Percentiles rank a stretch among this genome's conserved stretches.
phyloP scores from a whole-genome alignment of 2,113 vertebrate species.

The Thryonomys swinderianus region DNA sequence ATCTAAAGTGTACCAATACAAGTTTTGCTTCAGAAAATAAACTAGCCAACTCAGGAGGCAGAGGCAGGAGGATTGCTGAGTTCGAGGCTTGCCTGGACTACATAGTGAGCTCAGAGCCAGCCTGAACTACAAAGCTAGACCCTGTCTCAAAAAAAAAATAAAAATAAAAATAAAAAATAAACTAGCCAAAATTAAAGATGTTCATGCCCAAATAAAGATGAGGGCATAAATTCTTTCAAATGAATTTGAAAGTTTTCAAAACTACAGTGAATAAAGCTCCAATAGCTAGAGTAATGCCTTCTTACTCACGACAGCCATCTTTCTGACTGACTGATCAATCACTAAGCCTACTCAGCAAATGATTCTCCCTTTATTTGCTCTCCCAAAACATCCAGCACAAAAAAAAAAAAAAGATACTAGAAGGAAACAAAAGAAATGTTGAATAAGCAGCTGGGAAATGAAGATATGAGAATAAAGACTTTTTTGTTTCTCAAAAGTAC shows the following conservation, averaged over 20 bases:
- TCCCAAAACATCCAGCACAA: not conserved
- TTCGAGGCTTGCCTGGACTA: too few species aligned
- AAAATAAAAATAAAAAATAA: too few species aligned
- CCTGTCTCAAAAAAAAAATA: too few species aligned
- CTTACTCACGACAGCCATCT: not conserved
- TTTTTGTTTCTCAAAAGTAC: conserved; percentile 13
- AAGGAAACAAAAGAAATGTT: not conserved
- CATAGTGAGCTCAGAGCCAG: too few species aligned
- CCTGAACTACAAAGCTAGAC: too few species aligned
- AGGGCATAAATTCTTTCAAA: not conserved
- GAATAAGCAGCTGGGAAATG: not conserved
- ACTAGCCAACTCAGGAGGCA: too few species aligned
- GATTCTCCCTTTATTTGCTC: not conserved
- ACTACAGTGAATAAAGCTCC: not conserved
- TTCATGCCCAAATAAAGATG: not conserved
- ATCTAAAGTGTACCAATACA: too few species aligned
- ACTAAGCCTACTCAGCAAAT: not conserved
- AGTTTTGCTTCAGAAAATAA: too few species aligned
- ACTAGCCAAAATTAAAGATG: conserved; percentile 2
- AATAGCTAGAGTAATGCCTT: conserved; percentile 15
- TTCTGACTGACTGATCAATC: conserved; percentile 4
- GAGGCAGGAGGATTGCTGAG: too few species aligned
- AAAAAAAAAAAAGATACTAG: not conserved
- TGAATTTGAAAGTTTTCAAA: conserved; percentile 29
- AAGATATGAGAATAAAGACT: not conserved